Evolutionary conservation across 2,797 vertebrate genomes (phyloP).

Genomic region (Erethizon dorsatum): DNA sequence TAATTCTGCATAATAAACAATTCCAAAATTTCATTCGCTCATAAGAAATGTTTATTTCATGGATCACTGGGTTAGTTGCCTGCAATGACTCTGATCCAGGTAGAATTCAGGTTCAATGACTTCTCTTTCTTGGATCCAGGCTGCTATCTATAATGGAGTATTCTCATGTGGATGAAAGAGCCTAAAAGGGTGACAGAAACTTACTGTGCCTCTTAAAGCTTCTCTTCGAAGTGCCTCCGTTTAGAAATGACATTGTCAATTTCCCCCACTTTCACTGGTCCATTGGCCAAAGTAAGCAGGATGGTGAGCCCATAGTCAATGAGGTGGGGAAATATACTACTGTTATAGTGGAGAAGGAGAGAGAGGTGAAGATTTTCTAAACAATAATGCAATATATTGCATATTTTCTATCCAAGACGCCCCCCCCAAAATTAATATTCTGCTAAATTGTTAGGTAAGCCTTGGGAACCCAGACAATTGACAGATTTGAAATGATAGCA

Average conservation of each 20-base stretch:
- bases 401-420: background rate
- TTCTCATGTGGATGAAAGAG: background rate
- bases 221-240: background rate
- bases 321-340: background rate
- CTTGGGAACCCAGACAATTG: background rate
- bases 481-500: slow-evolving; percentile 40
- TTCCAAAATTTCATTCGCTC: background rate
- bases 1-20: background rate
- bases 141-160: background rate
- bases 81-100: background rate
- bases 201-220: background rate
- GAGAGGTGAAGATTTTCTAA: background rate
- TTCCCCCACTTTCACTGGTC: background rate
- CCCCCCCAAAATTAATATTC: background rate
- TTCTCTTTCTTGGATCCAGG: slow-evolving; percentile 12
- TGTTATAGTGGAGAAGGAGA: background rate
- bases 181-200: background rate
- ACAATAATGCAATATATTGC: background rate
- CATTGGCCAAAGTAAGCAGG: background rate
- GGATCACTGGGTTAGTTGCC: background rate
- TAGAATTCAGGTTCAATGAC: background rate
- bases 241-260: slow-evolving; percentile 6
- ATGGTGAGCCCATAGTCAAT: background rate
- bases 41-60: slow-evolving; percentile 3
- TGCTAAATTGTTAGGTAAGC: slow-evolving; percentile 42